Base-by-base conservation (phyloP, 2,888 invertebrate genomes). In the Phengaris arion region DNA sequence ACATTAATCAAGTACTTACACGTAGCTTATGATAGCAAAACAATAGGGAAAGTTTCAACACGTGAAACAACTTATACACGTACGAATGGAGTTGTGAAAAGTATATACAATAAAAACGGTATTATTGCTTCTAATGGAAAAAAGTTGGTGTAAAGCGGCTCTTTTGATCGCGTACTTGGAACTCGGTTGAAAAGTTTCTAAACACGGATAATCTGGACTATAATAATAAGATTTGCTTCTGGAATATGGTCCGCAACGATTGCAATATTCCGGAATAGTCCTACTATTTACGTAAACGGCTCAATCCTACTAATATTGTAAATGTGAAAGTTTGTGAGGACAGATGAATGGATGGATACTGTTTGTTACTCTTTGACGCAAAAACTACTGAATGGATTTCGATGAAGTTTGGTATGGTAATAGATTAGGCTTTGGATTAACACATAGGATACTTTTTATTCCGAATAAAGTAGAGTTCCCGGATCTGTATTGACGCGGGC, bases 81-180 rank as follows among this genome's bases (percentile, higher is more conserved):
- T 72, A 35, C 6, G n/a, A 54, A 72, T 72, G 54, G 54, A 52
- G 72, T 72, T 72, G 22, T 72, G 52, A 54, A 52, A 72, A 72
- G 72, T 54, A 54, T 54, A 72, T 52, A 54, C 72, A 13, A 72
- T 72, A 54, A 52, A 72, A 72, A 70, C 70, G 22, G 22, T 52
- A 70, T 70, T 52, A 52, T 70, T 52, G 15, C 35, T 54, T 52
- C 52, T 72, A 72, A 72, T 72, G 72, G 35, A 22, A 54, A 54
- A 72, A 72, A 72, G 72, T 72, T 72, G 9, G 51, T 69, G 48
- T 22, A 15, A 51, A 70, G 70, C 70, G 72, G 52, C 52, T 54
- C 52, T 35, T 72, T 22, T 54, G 72, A 70, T 70, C 52, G 70
- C 6, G 15, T n/a, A 70, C 70, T 70, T 1, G 51, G 15, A 70